phyloP scores from a whole-genome alignment of 53 echinoderm and acorn worm genomes.

The Actinopyga echinites region DNA sequence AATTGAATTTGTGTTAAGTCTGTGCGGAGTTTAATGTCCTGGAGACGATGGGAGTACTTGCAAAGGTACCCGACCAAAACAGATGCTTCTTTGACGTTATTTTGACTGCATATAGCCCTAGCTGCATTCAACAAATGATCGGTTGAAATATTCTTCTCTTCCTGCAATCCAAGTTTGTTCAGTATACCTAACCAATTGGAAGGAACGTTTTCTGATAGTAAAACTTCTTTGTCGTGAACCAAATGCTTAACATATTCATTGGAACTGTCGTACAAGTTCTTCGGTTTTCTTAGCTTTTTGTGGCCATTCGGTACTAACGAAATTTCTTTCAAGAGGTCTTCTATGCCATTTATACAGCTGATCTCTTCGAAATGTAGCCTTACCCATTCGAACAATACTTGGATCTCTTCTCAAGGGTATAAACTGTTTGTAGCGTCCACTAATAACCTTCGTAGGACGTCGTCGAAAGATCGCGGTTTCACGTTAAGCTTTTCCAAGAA shows the following conservation, averaged over 20 bases:
- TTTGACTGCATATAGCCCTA: background rate
- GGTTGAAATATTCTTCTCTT: background rate
- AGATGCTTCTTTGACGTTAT: constrained; percentile 12
- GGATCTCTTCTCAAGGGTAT: background rate
- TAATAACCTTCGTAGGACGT: too few relatives aligned
- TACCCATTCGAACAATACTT: constrained; percentile 5
- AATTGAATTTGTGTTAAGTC: background rate
- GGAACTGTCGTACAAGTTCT: constrained; percentile 24
- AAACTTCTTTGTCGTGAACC: background rate
- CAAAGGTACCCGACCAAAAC: constrained; percentile 14
- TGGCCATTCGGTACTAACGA: constrained; percentile 20
- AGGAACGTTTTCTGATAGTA: background rate
- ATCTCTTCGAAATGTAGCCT: background rate
- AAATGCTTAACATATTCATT: constrained; percentile 1
- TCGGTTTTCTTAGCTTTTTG: background rate
- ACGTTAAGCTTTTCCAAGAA: too few relatives aligned
- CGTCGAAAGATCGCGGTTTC: background rate
- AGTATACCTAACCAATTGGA: background rate
- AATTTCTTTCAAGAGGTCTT: background rate
- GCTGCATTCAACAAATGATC: constrained; percentile 9
- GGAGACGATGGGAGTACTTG: constrained; percentile 4
- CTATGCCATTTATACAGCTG: background rate
- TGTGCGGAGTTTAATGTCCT: background rate
- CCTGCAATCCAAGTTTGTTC: constrained; percentile 27
- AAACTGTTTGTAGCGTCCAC: background rate